Base-by-base conservation (phyloP, 2,888 invertebrate genomes). In the Scaptomyza reducta region DNA sequence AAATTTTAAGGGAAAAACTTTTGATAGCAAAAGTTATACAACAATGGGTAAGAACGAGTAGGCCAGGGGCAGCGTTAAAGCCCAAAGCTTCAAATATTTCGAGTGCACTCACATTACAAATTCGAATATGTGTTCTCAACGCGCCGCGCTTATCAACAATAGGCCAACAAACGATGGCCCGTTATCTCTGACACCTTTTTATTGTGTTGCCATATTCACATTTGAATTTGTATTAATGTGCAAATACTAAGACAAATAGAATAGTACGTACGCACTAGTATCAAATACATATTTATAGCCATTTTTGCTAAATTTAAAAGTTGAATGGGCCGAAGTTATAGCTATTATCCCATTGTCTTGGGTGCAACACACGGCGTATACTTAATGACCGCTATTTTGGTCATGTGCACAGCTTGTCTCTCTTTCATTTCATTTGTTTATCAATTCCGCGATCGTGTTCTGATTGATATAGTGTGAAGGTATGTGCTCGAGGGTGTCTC, bases 1-100 rank as follows among this genome's bases (percentile, higher is more conserved):
- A 82, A 85, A 74, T 71, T 79, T 85, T 68, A 85, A 79, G 86
- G 77, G 79, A 72, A 82, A 73, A 61, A 69, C 61, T 49, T 71
- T 49, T 71, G 85, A 57, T 79, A 82, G 85, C 85, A 77, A 64
- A 64, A 55, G 45, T 66, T 55, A 55, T 51, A 59, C 41, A 61
- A 65, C 38, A 56, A 2, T 3, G 14, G 38, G 51, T 31, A 44
- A 38, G 42, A 47, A 40, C 40, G 49, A 64, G 46, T 44, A 40
- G 75, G 70, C 70, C 62, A 65, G 74, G 70, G 61, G 42, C 70
- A 40, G 13, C 4, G 16, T 9, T 31, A 9, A 11, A 27, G 16
- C 51, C 18, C n/a, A 33, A 33, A 33, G 49, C 22, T 33, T 18
- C 54, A 57, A 64, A 44, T 54, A 55, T 56, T 51, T 44, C 22